Conservation (phyloP, 64 coral and sea anemone species). For the Anthopleura sola region DNA sequence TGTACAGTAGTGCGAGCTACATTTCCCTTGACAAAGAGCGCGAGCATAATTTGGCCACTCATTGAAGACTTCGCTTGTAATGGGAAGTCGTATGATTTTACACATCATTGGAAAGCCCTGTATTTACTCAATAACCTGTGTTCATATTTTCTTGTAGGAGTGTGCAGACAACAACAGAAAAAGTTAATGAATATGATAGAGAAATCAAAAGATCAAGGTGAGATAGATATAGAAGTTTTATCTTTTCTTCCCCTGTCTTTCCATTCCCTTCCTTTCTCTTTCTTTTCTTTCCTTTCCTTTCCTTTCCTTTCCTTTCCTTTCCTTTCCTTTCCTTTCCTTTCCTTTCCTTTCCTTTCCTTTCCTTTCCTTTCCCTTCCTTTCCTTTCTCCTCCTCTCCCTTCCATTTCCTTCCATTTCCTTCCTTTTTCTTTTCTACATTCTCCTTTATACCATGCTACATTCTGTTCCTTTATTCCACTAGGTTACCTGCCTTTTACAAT, state of each 20-base stretch:
- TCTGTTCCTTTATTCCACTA: neutral
- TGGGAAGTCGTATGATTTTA: too few relatives aligned
- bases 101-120: too few relatives aligned
- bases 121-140: too few relatives aligned
- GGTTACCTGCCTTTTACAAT: constrained; percentile 84
- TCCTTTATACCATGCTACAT: too few relatives aligned
- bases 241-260: neutral
- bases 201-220: constrained; percentile 76
- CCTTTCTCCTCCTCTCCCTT: neutral
- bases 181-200: constrained; percentile 67
- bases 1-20: too few relatives aligned
- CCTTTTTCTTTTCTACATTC: neutral
- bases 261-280: neutral
- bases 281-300: neutral
- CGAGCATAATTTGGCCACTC: too few relatives aligned
- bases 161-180: constrained; percentile 86
- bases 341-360: neutral
- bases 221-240: neutral
- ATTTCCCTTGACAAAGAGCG: too few relatives aligned
- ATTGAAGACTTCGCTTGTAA: too few relatives aligned
- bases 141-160: constrained; percentile 39
- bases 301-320: neutral
- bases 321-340: too few relatives aligned
- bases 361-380: neutral
- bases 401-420: neutral